Evolutionary conservation across 2,113 vertebrate species (phyloP), one percentile per base, ranked within the genome.

Genomic region (Cebus imitator): DNA sequence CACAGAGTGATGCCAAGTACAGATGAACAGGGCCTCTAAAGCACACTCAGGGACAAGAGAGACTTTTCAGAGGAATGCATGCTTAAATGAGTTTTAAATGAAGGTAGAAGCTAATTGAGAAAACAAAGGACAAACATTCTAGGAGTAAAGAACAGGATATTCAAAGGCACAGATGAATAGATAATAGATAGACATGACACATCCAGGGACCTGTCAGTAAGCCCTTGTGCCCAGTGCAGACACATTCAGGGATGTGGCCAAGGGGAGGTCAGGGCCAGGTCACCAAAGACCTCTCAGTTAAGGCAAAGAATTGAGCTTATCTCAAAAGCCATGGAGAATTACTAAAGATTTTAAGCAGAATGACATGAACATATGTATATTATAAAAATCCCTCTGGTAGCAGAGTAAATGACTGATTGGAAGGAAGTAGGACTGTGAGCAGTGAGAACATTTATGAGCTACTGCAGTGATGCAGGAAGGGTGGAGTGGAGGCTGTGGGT

Each of bases 61-160:
- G 21, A n/a, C 18, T 55, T 79, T 43, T 70, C 20, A 84, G 45
- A 88, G 45, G 25, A 92, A 35, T 37, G 21, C 23, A 45, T 64
- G 16, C 35, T 82, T 75, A 81, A 1, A n/a, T 76, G 57, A 89
- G 25, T 61, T 73, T 84, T 43, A 16, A 91, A 73, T 87, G 78
- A 85, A 91, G 48, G 16, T 85, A 57, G 64, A 97, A 72, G 11
- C 64, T 92, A 91, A 81, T 11, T 55, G 57, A 95, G 75, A 25
- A 79, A 90, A 30, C 75, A 10, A 55, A 89, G 40, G 58, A 52
- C 27, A 82, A 30, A 66, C 35, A 61, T 27, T 16, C 6, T 18
- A 40, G n/a, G 57, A 81, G 17, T 61, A 81, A 89, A 50, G 40
- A 68, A 58, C 20, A 40, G 14, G 66, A 13, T 58, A 45, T 57